Evolutionary conservation across 2,797 vertebrate species (phyloP).

Genomic region (Phalloptychus januarius): DNA sequence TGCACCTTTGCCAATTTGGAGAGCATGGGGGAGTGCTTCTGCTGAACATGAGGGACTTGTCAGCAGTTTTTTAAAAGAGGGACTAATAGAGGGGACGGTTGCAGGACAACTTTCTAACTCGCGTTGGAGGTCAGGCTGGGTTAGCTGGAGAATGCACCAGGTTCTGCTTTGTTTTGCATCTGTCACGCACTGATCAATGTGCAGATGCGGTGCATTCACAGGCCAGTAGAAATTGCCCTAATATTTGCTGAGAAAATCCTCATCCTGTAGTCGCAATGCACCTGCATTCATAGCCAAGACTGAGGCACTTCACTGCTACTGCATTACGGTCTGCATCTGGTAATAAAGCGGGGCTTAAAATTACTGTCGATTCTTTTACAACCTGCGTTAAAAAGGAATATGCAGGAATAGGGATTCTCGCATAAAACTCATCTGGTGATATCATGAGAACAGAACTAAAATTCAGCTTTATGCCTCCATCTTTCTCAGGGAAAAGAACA

Average conservation of each 20-base stretch:
- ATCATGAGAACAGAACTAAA: constrained; percentile 53
- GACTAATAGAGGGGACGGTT: constrained; percentile 37
- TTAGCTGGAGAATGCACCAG: constrained; percentile 19
- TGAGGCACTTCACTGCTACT: constrained; percentile 23
- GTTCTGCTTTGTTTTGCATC: constrained; percentile 1
- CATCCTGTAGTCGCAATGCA: constrained; percentile 30
- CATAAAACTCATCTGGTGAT: constrained; percentile 47
- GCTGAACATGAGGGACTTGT: constrained; percentile 40
- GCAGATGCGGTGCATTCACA: constrained; percentile 15
- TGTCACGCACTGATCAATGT: constrained; percentile 19
- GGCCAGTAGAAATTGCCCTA: constrained; percentile 29
- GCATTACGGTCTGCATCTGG: constrained; percentile 17
- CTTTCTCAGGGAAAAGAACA: constrained; percentile 21
- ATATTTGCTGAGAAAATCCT: constrained; percentile 41
- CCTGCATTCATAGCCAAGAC: constrained; percentile 19
- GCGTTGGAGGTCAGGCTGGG: constrained; percentile 34
- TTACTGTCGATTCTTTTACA: constrained; percentile 33
- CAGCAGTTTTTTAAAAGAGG: constrained; percentile 54
- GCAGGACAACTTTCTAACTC: constrained; percentile 16
- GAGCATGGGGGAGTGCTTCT: constrained; percentile 51
- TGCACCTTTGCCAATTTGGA: constrained; percentile 59
- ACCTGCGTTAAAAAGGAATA: constrained; percentile 36
- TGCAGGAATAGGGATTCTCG: constrained; percentile 48
- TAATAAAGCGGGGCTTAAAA: constrained; percentile 28
- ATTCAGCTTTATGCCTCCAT: constrained; percentile 43